phyloP scores from a whole-genome alignment of 2,797 vertebrate genomes.

The Siniperca scherzeri region DNA sequence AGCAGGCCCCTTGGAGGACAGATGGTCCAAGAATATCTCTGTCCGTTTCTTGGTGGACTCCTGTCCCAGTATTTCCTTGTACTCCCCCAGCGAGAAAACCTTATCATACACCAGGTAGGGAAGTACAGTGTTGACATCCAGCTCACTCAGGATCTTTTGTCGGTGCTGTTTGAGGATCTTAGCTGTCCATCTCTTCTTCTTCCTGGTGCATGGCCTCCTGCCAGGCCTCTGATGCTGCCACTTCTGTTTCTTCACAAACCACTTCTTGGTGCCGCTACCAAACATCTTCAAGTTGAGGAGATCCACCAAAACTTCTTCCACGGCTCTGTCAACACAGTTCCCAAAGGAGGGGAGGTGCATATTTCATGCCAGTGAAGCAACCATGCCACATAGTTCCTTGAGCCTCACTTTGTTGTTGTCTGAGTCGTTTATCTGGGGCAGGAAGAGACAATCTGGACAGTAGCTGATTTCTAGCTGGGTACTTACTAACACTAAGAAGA shows the following conservation, averaged over 20 bases:
- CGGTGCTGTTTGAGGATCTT: conserved; percentile 87
- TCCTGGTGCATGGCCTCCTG: conserved; percentile 81
- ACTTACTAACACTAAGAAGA: conserved; percentile 91
- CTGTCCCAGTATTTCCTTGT: conserved; percentile 89
- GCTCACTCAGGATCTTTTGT: conserved; percentile 87
- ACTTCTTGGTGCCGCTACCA: conserved; percentile 85
- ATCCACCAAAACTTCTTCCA: conserved; percentile 68
- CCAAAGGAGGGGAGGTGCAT: conserved; percentile 80
- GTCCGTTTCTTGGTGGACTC: conserved; percentile 84
- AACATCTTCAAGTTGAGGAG: conserved; percentile 86
- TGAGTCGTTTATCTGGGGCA: conserved; percentile 82
- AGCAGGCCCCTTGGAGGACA: conserved; percentile 89
- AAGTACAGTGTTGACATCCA: conserved; percentile 90
- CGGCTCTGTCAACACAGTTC: conserved; percentile 69
- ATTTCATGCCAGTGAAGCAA: conserved; percentile 70
- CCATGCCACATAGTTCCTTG: conserved; percentile 70
- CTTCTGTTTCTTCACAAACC: conserved; percentile 88
- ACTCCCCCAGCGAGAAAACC: conserved; percentile 92
- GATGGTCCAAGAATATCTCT: conserved; percentile 90
- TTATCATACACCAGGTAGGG: conserved; percentile 90
- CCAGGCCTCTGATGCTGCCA: conserved; percentile 79
- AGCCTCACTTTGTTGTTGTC: conserved; percentile 79
- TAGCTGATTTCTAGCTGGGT: conserved; percentile 84
- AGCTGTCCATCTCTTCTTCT: conserved; percentile 84
- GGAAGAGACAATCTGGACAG: conserved; percentile 88